Percentiles rank a stretch among this genome's conserved stretches.
phyloP scores from a whole-genome alignment of 2,888 invertebrate species.

The Frankliniella intonsa region DNA sequence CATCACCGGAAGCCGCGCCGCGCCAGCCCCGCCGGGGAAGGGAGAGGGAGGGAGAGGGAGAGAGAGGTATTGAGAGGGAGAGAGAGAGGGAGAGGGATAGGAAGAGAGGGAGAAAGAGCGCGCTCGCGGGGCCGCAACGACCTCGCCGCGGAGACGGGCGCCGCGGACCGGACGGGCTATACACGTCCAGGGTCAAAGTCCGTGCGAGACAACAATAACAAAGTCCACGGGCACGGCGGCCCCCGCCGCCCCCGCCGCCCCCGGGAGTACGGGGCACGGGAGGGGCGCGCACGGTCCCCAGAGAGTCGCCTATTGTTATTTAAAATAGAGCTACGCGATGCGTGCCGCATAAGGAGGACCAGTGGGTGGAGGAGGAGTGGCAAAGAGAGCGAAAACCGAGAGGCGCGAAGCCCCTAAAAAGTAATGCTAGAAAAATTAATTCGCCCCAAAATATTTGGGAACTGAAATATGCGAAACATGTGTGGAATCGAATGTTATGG shows the following conservation, averaged over 20 bases:
- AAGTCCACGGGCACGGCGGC: not conserved
- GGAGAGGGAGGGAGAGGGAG: not conserved
- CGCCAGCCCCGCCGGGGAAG: not conserved
- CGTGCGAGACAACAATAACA: not conserved
- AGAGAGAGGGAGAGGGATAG: not conserved
- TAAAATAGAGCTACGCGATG: not conserved
- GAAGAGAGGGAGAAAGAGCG: not conserved
- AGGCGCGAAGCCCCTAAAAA: too few species aligned
- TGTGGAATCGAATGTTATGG: too few species aligned
- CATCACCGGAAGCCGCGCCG: not conserved
- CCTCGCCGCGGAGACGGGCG: too few species aligned
- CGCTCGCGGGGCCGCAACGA: too few species aligned
- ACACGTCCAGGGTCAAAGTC: not conserved
- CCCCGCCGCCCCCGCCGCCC: not conserved
- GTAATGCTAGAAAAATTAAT: too few species aligned
- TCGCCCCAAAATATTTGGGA: too few species aligned
- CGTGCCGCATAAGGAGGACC: too few species aligned
- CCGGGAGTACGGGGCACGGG: not conserved
- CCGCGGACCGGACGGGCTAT: too few species aligned
- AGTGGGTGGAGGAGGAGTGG: too few species aligned
- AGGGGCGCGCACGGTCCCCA: not conserved
- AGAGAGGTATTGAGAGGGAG: not conserved
- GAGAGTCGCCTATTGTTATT: conserved; percentile 1
- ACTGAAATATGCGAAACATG: too few species aligned
- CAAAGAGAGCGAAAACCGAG: too few species aligned